Base-by-base conservation (phyloP, 2,888 invertebrate species). In the Noctuana brunneofusca region DNA sequence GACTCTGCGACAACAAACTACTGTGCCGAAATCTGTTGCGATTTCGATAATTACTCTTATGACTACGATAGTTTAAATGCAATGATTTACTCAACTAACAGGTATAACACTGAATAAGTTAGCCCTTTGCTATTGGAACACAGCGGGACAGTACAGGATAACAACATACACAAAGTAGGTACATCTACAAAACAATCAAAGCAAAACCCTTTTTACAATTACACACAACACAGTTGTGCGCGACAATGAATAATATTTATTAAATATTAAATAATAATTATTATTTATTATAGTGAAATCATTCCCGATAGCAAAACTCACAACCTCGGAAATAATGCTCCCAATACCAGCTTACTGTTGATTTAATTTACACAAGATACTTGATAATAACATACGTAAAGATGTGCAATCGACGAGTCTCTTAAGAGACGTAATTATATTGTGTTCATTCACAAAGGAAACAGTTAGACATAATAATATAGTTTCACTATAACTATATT, bases 271-370 rank as follows among this genome's bases (percentile, higher is more conserved):
- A 81, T 81, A 81, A 82, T 80, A 78, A 80, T n/a, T n/a, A n/a
- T n/a, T n/a, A n/a, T n/a, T n/a, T 85, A 81, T 46, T 85, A 81
- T 80, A 72, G 80, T 83, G 87, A 89, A 89, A 82, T 86, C 85
- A 90, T 90, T 91, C 81, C 91, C 91, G 91, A 88, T 81, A 87
- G 88, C 79, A 82, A 83, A 84, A 81, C 81, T 90, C 90, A 90
- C 90, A 90, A 91, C 90, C 89, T 84, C 89, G 90, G 90, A 90
- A 91, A 89, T 87, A 74, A 90, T 91, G 91, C 90, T 91, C 91
- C 91, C 90, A 89, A 87, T 88, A 91, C 91, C 91, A 91, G 90
- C 91, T 89, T 87, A 81, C 79, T 79, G 83, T 82, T 80, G 79
- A 82, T 75, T 78, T 80, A 80, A 75, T 74, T 77, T 77, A 79